Evolutionary conservation across 2,888 invertebrate genomes (phyloP), one percentile per base, ranked within the genome.

Genomic region (Odontomyia ornata): DNA sequence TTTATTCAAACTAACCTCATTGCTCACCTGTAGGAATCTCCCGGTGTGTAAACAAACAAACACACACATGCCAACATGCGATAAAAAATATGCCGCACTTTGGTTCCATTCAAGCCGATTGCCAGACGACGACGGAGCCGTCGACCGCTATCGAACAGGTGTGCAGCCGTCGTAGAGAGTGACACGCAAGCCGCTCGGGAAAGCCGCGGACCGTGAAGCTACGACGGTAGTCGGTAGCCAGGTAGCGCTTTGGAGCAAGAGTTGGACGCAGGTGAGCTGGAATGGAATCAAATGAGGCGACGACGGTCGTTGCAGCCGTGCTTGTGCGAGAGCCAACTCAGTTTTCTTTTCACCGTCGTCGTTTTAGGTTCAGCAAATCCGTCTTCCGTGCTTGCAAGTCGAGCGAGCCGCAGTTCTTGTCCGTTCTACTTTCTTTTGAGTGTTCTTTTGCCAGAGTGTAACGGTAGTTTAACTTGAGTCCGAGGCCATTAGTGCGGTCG

Each of bases 291-390:
- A 36, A 7, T 60, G 60, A 60, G 23, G 3, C 21, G 23, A 21
- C 21, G 15, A 21, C 21, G 15, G 3, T 52, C 36, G 27, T 11
- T 11, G 25, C 7, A 11, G 60, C 27, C 23, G 27, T 13, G 27
- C 23, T 28, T 11, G 56, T 5, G 13, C 52, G 27, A 36, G 21
- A 9, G 18, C 23, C 25, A 28, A 43, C n/a, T 36, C 15, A 47
- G 73, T 73, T 60, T 73, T 57, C 73, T 73, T 60, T 73, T 72
- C 56, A 23, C 72, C 57, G 73, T 73, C 57, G 73, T 23, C 36
- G 36, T n/a, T 73, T 36, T 11, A 23, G 36, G 73, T 60, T 36
- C 57, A 23, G n/a, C n/a, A n/a, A n/a, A n/a, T n/a, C n/a, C n/a
- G 64, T 13, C 2, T 28, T 64, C 11, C 18, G n/a, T 30, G 64